These are phyloP conservation scores for Polypterus senegalus DNA, from an alignment of 2,113 vertebrate genomes.

Conservation along the genomic window DNA sequence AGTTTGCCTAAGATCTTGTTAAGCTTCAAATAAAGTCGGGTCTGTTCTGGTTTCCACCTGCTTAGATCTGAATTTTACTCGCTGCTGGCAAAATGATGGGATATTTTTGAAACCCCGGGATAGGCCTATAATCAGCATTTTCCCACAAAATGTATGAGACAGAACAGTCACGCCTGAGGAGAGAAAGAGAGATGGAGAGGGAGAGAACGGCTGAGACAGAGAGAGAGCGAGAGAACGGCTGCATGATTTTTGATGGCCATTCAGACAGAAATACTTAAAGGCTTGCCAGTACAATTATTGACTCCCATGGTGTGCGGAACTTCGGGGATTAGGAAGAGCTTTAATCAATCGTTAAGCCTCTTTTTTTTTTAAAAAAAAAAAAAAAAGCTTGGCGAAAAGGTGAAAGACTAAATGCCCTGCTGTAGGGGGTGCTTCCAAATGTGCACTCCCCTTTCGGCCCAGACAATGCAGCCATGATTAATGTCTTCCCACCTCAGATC, in stretches of 20 bases:
- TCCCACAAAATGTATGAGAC: not conserved
- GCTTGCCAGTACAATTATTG: constrained; percentile 9
- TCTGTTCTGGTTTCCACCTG: constrained; percentile 3
- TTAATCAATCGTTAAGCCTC: constrained; percentile 76
- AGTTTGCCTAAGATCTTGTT: not conserved
- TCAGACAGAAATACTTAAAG: constrained; percentile 7
- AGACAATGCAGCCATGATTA: constrained; percentile 75
- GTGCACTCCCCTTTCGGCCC: constrained; percentile 61
- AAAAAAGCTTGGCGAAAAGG: constrained; percentile 23
- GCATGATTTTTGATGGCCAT: constrained; percentile 12
- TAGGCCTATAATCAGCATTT: not conserved
- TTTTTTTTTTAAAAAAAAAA: constrained; percentile 53
- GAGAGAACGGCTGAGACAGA: not conserved
- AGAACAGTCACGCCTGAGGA: constrained; percentile 1
- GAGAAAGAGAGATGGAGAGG: not conserved
- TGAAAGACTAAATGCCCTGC: constrained; percentile 60
- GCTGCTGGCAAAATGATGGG: constrained; percentile 3
- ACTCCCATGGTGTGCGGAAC: constrained; percentile 27
- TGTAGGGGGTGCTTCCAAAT: constrained; percentile 66
- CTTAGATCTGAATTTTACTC: not conserved
- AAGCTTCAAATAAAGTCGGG: constrained; percentile 5
- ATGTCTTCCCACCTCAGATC: constrained; percentile 78
- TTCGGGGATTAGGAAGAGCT: constrained; percentile 66
- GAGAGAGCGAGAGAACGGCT: not conserved
- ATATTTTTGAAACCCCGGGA: constrained; percentile 3